Conservation (phyloP, 2,888 invertebrate genomes). For the Pseudococcus longispinus region DNA sequence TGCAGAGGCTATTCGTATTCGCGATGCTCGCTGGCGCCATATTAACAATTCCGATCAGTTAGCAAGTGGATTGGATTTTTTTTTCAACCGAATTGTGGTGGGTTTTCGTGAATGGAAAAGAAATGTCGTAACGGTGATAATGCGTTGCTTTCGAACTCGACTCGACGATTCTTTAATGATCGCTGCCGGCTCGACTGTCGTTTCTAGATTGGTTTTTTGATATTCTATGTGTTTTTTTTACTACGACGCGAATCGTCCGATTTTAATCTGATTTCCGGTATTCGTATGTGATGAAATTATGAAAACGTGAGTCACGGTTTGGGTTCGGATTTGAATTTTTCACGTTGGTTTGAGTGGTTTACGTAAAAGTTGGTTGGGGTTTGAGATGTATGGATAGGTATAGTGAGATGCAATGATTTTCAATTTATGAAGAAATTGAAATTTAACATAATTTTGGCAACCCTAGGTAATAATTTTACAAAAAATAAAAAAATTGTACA, state of each 20-base stretch:
- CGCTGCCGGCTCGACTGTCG: not conserved
- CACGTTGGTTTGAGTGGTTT: not conserved
- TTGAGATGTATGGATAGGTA: too few species aligned
- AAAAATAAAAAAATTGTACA: too few species aligned
- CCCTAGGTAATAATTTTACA: too few species aligned
- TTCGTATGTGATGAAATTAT: not conserved
- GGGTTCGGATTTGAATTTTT: not conserved
- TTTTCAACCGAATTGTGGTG: not conserved
- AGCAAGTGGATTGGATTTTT: slow-evolving; percentile 9
- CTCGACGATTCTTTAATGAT: not conserved
- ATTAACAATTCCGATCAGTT: slow-evolving; percentile 34
- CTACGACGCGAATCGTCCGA: not conserved
- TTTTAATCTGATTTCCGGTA: slow-evolving; percentile 7
- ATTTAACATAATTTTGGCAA: too few species aligned
- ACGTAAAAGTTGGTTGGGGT: not conserved
- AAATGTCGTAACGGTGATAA: slow-evolving; percentile 5
- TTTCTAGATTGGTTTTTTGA: not conserved
- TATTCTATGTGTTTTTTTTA: not conserved
- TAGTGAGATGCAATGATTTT: too few species aligned
- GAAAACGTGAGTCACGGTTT: not conserved
- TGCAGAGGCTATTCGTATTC: slow-evolving; percentile 17
- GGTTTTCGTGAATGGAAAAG: slow-evolving; percentile 23
- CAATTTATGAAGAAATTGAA: too few species aligned
- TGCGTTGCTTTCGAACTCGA: not conserved
- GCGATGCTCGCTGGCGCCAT: not conserved